A percentile compares a stretch with the other conserved stretches of the same genome.
Conservation (phyloP, 2,888 invertebrate genomes). For the Ophraella communa region DNA sequence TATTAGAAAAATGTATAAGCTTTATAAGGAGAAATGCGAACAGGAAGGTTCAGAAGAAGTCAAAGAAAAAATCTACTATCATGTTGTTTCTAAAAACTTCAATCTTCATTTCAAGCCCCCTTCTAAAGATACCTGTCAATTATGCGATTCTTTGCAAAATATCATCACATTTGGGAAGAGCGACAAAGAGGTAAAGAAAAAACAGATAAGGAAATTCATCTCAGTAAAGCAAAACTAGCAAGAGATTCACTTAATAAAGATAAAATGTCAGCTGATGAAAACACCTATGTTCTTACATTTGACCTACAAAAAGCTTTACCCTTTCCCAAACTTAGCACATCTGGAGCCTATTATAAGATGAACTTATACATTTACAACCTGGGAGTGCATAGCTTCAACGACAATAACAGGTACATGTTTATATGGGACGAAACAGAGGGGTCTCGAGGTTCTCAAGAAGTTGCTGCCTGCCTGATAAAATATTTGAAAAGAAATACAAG, state of each 20-base stretch:
- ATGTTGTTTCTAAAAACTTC: slow-evolving; percentile 15
- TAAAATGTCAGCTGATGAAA: slow-evolving; percentile 10
- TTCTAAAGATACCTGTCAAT: slow-evolving; percentile 22
- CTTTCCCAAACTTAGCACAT: slow-evolving; percentile 26
- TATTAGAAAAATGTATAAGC: slow-evolving; percentile 20
- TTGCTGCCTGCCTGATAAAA: neutral
- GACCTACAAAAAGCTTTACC: slow-evolving; percentile 30
- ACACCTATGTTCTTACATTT: slow-evolving; percentile 27
- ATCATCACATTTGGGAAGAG: slow-evolving; percentile 11
- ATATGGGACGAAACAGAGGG: neutral
- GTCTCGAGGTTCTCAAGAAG: neutral
- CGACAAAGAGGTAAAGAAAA: slow-evolving; percentile 7
- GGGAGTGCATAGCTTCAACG: slow-evolving; percentile 25
- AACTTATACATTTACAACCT: slow-evolving; percentile 28
- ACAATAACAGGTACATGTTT: slow-evolving; percentile 2
- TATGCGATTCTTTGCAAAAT: slow-evolving; percentile 23
- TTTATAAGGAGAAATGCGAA: slow-evolving; percentile 18
- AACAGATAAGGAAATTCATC: slow-evolving; percentile 20
- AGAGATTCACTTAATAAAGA: slow-evolving; percentile 22
- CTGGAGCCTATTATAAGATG: slow-evolving; percentile 24
- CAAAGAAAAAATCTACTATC: slow-evolving; percentile 21
- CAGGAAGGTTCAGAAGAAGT: neutral
- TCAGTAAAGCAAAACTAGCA: slow-evolving; percentile 22
- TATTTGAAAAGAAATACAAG: slow-evolving; percentile 12
- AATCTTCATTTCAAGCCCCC: slow-evolving; percentile 24